These are phyloP conservation scores for Caenorhabditis sp. DNA, from an alignment of 2,888 invertebrate genomes.

Conservation along the genomic window DNA sequence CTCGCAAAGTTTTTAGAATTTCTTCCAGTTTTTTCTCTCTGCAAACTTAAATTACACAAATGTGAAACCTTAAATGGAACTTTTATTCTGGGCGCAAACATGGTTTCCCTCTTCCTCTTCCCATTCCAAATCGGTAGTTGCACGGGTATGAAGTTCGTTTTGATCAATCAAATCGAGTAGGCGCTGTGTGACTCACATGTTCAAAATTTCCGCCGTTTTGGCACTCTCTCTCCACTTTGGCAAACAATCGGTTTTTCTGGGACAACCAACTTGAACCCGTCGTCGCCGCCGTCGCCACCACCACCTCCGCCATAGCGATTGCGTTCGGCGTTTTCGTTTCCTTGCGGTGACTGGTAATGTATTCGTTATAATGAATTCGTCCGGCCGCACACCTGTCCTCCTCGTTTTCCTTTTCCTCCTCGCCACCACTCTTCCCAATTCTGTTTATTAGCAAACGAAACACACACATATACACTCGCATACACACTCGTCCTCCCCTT, in stretches of 20 bases:
- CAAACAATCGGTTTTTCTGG: conserved; percentile 26
- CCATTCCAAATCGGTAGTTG: conserved; percentile 20
- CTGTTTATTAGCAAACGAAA: conserved; percentile 61
- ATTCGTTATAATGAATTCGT: conserved; percentile 55
- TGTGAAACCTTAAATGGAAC: conserved; percentile 19
- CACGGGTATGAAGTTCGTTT: conserved; percentile 38
- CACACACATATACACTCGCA: conserved; percentile 46
- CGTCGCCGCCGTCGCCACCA: too few species aligned
- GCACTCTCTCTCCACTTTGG: conserved; percentile 17
- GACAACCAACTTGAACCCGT: conserved; percentile 31
- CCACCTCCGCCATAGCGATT: not conserved
- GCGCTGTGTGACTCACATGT: conserved; percentile 35
- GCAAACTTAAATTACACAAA: not conserved
- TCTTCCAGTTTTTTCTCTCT: not conserved
- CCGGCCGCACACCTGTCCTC: conserved; percentile 59
- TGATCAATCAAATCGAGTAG: conserved; percentile 25
- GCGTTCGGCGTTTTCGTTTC: conserved; percentile 21
- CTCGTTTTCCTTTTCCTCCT: conserved; percentile 30
- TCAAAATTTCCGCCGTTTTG: conserved; percentile 37
- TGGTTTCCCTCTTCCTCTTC: conserved; percentile 6
- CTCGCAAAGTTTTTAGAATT: too few species aligned
- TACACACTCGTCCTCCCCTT: conserved; percentile 16
- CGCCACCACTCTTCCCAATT: conserved; percentile 44
- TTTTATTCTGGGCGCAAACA: conserved; percentile 22
- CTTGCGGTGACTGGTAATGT: conserved; percentile 52